Evolutionary conservation across 2,797 vertebrate genomes (phyloP).

Genomic region (Heterohyrax brucei): DNA sequence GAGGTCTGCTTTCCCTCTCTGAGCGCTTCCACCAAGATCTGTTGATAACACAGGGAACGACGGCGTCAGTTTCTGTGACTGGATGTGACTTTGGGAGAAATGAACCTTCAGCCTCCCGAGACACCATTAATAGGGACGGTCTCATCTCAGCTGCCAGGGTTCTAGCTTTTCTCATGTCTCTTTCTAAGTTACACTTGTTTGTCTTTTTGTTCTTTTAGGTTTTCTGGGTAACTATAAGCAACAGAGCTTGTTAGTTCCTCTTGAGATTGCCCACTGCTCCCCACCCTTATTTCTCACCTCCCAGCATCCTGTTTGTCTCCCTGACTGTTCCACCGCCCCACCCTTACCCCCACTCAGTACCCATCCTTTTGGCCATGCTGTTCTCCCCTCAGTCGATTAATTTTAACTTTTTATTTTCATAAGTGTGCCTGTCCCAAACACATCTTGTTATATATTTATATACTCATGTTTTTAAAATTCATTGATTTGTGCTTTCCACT

Average conservation of each 20-base stretch:
- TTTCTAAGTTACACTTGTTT: slow-evolving; percentile 62
- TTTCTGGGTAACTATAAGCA: slow-evolving; percentile 86
- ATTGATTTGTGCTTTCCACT: slow-evolving; percentile 19
- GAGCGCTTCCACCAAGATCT: slow-evolving; percentile 38
- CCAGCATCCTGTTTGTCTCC: slow-evolving; percentile 87
- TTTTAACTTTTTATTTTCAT: slow-evolving; percentile 58
- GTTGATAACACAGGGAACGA: slow-evolving; percentile 6
- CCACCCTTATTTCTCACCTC: slow-evolving; percentile 87
- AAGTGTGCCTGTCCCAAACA: slow-evolving; percentile 25
- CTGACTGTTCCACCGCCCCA: slow-evolving; percentile 76
- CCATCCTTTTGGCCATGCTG: slow-evolving; percentile 56
- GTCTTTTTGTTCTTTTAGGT: slow-evolving; percentile 80
- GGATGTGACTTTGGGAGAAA: fast-evolving
- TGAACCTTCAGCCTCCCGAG: background rate
- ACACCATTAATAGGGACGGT: fast-evolving
- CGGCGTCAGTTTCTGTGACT: background rate
- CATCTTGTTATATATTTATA: background rate
- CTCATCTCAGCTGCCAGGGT: fast-evolving
- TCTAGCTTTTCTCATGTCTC: background rate
- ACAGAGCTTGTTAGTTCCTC: slow-evolving; percentile 86
- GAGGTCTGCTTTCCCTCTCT: slow-evolving; percentile 39
- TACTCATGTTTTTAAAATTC: background rate
- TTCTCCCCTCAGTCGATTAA: slow-evolving; percentile 19
- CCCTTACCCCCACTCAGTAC: slow-evolving; percentile 50
- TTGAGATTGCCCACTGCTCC: slow-evolving; percentile 83